Base-by-base conservation (phyloP, 53 echinoderm and acorn worm genomes). In the Patiria pectinifera region DNA sequence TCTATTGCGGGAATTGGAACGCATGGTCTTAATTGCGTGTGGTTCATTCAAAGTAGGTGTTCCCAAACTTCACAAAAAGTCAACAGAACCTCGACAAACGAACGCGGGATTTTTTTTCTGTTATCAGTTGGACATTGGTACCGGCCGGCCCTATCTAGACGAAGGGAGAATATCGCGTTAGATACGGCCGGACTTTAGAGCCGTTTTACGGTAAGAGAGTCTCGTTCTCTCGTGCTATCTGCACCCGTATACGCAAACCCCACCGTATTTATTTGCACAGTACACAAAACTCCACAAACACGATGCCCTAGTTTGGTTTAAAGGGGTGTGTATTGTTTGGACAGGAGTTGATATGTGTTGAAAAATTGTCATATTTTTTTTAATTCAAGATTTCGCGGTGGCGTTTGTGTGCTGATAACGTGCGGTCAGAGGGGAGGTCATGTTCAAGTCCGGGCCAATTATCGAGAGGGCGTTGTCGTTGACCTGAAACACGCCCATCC, bases 241-340 rank as follows among this genome's bases (percentile, higher is more conserved):
- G n/a, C 23, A 4, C n/a, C 22, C 8, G 53, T 74, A 74, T 23
- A 4, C 74, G 10, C 16, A 74, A 24, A 74, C 74, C 19, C 4
- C 19, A 66, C 60, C 11, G 16, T 22, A 23, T 23, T 74, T 74
- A 21, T 74, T 74, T 74, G 74, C 24, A n/a, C 25, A 18, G 15
- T n/a, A 5, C 24, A 74, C 69, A 69, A 69, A 4, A n/a, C 22
- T 74, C 74, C 5, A 74, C 74, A 74, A 74, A 74, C 74, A 74
- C 24, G 24, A 66, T 13, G 74, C 19, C 22, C 74, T n/a, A 6
- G 24, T 23, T 74, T 8, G 19, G 19, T 74, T 3, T n/a, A 74
- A 74, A 23, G 74, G 74, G 74, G 74, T 4, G 74, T 74, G 74
- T 74, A 2, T 74, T 74, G 74, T 74, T 74, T 74, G 74, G 74